Evolutionary conservation across 2,113 vertebrate genomes (phyloP).

Genomic region (Bubo blakistoni): DNA sequence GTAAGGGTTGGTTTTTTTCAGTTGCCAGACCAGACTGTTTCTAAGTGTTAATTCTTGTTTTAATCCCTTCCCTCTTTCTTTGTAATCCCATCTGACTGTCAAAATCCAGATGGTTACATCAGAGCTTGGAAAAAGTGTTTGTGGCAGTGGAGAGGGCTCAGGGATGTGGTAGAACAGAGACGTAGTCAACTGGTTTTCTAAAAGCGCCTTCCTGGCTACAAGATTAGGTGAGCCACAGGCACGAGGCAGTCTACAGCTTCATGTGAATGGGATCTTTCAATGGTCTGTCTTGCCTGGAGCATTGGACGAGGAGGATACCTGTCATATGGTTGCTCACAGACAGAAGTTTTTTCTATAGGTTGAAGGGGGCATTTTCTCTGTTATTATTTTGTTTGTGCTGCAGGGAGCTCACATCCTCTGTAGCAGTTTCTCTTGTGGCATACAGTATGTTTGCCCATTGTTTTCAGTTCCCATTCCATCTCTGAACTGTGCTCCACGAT

Average conservation of each 20-base stretch:
- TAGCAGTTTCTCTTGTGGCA: not conserved
- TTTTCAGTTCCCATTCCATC: not conserved
- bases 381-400: not conserved
- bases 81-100: not conserved
- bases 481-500: not conserved
- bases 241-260: not conserved
- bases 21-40: not conserved
- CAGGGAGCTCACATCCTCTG: not conserved
- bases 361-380: not conserved
- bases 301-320: not conserved
- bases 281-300: not conserved
- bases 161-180: not conserved
- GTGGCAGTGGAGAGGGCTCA: not conserved
- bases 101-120: not conserved
- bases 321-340: not conserved
- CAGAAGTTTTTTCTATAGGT: not conserved
- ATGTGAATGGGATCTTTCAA: rapidly evolving
- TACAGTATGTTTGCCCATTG: not conserved
- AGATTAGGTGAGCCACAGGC: not conserved
- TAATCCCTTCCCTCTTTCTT: not conserved
- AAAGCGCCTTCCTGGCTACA: not conserved
- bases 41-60: not conserved
- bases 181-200: not conserved
- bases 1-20: not conserved
- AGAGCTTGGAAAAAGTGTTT: not conserved